phyloP scores from a whole-genome alignment of 2,888 invertebrate genomes.

The Epistrophe grossulariae region DNA sequence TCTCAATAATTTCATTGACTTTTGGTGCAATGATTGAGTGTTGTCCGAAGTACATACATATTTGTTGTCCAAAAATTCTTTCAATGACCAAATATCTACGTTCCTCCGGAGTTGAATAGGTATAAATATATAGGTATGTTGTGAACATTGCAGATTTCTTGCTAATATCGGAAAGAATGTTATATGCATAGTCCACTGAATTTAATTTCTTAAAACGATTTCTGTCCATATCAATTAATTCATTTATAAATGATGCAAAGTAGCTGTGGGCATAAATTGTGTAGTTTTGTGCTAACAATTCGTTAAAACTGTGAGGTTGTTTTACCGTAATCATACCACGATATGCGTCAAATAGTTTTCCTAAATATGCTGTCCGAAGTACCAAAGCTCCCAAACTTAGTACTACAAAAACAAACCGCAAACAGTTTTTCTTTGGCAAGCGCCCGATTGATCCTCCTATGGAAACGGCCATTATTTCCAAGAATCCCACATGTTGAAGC shows the following conservation, averaged over 20 bases:
- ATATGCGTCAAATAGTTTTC: conserved; percentile 26
- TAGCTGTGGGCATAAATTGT: not conserved
- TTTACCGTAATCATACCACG: not conserved
- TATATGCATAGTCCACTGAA: not conserved
- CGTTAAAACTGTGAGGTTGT: not conserved
- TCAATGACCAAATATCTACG: not conserved
- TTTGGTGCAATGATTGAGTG: not conserved
- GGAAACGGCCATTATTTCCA: not conserved
- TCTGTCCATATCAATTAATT: not conserved
- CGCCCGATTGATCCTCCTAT: not conserved
- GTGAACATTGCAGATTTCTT: not conserved
- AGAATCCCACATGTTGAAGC: not conserved
- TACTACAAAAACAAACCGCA: conserved; percentile 10
- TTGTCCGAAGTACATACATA: not conserved
- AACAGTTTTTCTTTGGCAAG: not conserved
- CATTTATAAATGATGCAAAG: not conserved
- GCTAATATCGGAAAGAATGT: too few species aligned
- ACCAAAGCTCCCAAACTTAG: conserved; percentile 8
- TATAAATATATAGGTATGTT: not conserved
- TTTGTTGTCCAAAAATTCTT: not conserved
- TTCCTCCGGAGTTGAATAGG: not conserved
- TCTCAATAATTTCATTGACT: not conserved
- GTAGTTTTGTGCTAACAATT: conserved; percentile 2
- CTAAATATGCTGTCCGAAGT: conserved; percentile 28
- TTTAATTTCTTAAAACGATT: not conserved